A percentile compares a stretch with the other conserved stretches of the same genome.
Evolutionary conservation across 1,140 invertebrate species (phyloP).

Genomic region (Euura lappo): DNA sequence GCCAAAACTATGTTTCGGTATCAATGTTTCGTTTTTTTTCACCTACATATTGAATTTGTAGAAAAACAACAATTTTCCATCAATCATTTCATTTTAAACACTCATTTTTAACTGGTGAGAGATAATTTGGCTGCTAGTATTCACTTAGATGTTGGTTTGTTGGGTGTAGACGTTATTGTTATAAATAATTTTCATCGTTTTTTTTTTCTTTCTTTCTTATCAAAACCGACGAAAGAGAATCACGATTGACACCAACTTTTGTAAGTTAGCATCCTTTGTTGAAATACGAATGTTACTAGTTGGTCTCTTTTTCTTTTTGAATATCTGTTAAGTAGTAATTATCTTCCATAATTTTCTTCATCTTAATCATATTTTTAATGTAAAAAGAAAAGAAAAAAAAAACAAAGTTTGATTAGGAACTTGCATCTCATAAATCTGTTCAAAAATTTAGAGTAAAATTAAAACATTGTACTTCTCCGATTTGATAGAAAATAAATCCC

Average conservation of each 20-base stretch:
- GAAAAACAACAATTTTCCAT: background rate
- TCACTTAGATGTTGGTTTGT: background rate
- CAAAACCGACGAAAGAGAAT: no score
- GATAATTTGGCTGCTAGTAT: background rate
- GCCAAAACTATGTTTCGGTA: background rate
- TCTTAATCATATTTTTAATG: background rate
- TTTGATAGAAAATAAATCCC: conserved; percentile 13
- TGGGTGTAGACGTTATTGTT: background rate
- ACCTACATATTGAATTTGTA: background rate
- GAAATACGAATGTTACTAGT: background rate
- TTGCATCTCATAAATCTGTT: background rate
- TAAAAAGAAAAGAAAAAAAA: no score
- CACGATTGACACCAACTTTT: background rate
- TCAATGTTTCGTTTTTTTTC: background rate
- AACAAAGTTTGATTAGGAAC: no score
- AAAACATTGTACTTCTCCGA: background rate
- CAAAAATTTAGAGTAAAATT: background rate
- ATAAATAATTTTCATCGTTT: no score
- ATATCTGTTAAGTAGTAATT: background rate
- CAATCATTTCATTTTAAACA: no score
- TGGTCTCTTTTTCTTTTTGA: background rate
- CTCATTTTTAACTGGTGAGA: no score
- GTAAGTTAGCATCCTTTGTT: background rate
- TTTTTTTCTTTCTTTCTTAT: no score
- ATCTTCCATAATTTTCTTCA: background rate